Evolutionary conservation across 2,888 invertebrate species (phyloP).

Genomic region (Achlya flavicornis): DNA sequence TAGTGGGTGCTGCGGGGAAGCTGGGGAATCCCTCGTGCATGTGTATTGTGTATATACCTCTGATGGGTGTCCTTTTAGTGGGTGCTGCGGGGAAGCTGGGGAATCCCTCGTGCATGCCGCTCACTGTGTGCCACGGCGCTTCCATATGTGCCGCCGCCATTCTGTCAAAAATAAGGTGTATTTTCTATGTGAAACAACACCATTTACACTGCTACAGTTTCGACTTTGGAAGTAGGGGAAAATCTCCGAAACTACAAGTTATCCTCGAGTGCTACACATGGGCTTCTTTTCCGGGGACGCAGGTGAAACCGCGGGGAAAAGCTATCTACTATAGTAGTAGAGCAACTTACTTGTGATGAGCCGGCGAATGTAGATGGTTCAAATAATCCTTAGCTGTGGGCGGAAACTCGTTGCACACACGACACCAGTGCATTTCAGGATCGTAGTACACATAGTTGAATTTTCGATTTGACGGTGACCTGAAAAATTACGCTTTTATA

Average conservation of each 20-base stretch:
- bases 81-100: constrained; percentile 88
- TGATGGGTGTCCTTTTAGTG: constrained; percentile 91
- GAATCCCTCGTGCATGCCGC: constrained; percentile 86
- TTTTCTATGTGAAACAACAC: too few relatives aligned
- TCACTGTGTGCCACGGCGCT: constrained; percentile 89
- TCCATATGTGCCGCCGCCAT: constrained; percentile 83
- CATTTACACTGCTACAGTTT: too few relatives aligned
- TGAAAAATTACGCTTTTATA: constrained; percentile 31
- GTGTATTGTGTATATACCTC: constrained; percentile 79
- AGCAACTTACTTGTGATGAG: constrained; percentile 87
- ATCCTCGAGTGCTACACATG: too few relatives aligned
- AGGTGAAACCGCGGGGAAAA: too few relatives aligned
- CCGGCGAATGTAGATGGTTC: constrained; percentile 91
- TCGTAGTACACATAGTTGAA: constrained; percentile 94
- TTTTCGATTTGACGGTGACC: constrained; percentile 73
- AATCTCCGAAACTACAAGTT: too few relatives aligned
- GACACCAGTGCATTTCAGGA: constrained; percentile 96
- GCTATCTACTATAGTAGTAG: neutral
- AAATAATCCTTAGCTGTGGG: constrained; percentile 93
- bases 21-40: constrained; percentile 84
- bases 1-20: constrained; percentile 88
- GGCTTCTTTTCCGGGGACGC: too few relatives aligned
- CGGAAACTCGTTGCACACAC: constrained; percentile 93
- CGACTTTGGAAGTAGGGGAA: too few relatives aligned
- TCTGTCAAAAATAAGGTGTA: constrained; percentile 37